Percentiles rank a stretch among this genome's conserved stretches.
phyloP scores from a whole-genome alignment of 2,113 vertebrate genomes.

The Piaya cayana region DNA sequence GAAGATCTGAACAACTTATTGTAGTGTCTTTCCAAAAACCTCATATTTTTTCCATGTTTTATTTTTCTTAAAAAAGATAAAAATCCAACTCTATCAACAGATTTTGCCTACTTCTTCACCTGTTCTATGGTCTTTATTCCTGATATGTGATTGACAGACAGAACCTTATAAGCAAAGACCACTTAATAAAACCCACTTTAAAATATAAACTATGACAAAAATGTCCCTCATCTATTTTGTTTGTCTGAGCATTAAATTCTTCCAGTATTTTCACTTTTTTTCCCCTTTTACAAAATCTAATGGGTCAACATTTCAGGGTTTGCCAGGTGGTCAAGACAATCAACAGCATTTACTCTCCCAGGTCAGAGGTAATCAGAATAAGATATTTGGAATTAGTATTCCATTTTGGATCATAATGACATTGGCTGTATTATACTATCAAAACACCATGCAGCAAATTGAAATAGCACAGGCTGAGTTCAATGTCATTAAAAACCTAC shows the following conservation, averaged over 20 bases:
- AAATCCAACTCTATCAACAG: neutral
- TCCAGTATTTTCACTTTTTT: neutral
- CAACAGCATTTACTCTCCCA: neutral
- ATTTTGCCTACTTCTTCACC: neutral
- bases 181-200: neutral
- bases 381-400: slow-evolving; percentile 47
- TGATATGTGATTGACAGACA: neutral
- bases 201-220: neutral
- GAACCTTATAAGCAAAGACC: neutral
- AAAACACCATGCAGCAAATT: neutral
- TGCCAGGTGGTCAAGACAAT: slow-evolving; percentile 25
- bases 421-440: slow-evolving; percentile 18
- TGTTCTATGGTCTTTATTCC: neutral
- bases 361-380: slow-evolving; percentile 18
- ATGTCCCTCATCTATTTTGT: slow-evolving; percentile 2
- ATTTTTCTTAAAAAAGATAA: neutral
- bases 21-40: neutral
- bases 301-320: slow-evolving; percentile 16
- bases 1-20: neutral
- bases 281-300: slow-evolving; percentile 13
- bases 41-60: neutral
- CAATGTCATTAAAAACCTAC: neutral
- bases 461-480: neutral
- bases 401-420: slow-evolving; percentile 19
- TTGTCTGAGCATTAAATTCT: neutral